phyloP scores from a whole-genome alignment of 2,797 vertebrate species.

The Huso huso region DNA sequence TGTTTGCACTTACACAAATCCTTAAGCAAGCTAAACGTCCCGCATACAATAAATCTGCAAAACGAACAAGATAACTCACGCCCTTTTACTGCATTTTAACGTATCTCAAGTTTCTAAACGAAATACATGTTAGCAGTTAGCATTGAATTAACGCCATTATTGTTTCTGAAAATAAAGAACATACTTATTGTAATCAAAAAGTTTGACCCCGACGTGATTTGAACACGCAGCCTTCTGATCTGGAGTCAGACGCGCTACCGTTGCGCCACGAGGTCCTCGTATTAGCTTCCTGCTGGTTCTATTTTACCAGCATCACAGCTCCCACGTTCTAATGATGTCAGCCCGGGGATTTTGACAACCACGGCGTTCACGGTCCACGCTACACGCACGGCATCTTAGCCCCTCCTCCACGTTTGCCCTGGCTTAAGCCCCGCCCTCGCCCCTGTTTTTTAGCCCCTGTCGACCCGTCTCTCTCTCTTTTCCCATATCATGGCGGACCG shows the following conservation, averaged over 20 bases:
- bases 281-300: background rate
- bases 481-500: conserved; percentile 74
- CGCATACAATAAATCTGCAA: background rate
- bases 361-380: too few relatives aligned
- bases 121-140: background rate
- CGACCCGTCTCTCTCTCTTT: conserved; percentile 65
- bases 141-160: conserved; percentile 9
- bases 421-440: conserved; percentile 31
- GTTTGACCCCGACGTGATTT: conserved; percentile 36
- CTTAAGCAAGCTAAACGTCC: background rate
- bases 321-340: background rate
- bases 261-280: conserved; percentile 35
- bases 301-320: background rate
- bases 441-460: conserved; percentile 59
- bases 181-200: background rate
- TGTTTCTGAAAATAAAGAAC: conserved; percentile 2
- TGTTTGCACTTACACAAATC: too few relatives aligned
- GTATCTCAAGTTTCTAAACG: background rate
- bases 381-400: background rate
- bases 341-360: background rate
- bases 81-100: background rate
- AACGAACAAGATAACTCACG: background rate
- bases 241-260: conserved; percentile 43
- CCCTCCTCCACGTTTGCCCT: background rate
- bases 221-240: conserved; percentile 42